A percentile compares a stretch with the other conserved stretches of the same genome.
phyloP scores from a whole-genome alignment of 1,140 invertebrate genomes.

The Akabosia matsudoensis region DNA sequence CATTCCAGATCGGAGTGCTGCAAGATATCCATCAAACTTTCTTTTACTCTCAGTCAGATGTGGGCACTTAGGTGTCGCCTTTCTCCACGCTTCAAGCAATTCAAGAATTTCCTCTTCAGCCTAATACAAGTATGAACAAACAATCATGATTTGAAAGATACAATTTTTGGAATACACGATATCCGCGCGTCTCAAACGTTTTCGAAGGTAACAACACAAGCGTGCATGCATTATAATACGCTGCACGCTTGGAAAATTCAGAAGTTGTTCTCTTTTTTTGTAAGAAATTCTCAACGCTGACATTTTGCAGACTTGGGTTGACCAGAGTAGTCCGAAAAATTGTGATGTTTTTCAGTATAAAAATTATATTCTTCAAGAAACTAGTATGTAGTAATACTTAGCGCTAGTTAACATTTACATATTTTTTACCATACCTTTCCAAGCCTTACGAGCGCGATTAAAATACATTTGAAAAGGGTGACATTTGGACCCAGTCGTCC shows the following conservation, averaged over 20 bases:
- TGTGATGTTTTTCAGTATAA: too few species aligned
- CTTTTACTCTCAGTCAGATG: constrained; percentile 26
- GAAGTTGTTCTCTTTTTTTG: too few species aligned
- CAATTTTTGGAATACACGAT: too few species aligned
- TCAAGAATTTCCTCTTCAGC: constrained; percentile 33
- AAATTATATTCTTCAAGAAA: too few species aligned
- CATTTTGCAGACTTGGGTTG: too few species aligned
- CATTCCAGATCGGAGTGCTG: constrained; percentile 34
- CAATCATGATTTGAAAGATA: too few species aligned
- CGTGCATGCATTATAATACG: not conserved
- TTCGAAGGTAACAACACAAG: not conserved
- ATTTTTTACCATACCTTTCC: constrained; percentile 37
- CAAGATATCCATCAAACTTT: constrained; percentile 32
- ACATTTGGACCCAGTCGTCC: constrained; percentile 32
- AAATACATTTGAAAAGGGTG: constrained; percentile 35
- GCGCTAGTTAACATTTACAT: not conserved
- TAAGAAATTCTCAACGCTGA: too few species aligned
- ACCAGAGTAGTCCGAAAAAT: too few species aligned
- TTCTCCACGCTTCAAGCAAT: constrained; percentile 36
- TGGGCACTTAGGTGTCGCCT: constrained; percentile 13
- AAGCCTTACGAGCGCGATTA: constrained; percentile 28
- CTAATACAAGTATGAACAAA: too few species aligned
- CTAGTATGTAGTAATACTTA: too few species aligned
- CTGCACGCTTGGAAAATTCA: too few species aligned
- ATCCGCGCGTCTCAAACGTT: too few species aligned